Conservation (phyloP, 2,888 invertebrate species). For the Lepidochrysops patricia region DNA sequence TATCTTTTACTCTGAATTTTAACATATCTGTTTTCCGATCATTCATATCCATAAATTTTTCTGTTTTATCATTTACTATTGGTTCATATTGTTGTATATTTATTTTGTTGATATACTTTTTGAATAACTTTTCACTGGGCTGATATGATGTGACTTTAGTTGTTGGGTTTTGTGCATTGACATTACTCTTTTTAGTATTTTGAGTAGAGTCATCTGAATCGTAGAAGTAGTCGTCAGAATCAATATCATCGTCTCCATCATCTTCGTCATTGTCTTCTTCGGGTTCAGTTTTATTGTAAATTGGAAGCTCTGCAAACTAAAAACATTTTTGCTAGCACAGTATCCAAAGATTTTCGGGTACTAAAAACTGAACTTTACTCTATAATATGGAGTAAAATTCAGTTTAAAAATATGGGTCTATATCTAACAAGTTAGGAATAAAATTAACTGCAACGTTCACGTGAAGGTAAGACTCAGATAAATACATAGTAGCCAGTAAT, state of each 20-base stretch:
- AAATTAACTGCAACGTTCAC: too few species aligned
- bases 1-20: slow-evolving; percentile 87
- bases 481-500: background rate
- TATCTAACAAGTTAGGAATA: too few species aligned
- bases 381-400: too few species aligned
- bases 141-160: slow-evolving; percentile 81
- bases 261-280: slow-evolving; percentile 39
- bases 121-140: slow-evolving; percentile 86
- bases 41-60: slow-evolving; percentile 81
- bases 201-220: slow-evolving; percentile 52
- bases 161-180: slow-evolving; percentile 71
- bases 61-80: slow-evolving; percentile 76
- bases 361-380: too few species aligned
- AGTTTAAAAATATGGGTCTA: too few species aligned
- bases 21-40: slow-evolving; percentile 80
- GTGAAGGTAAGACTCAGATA: background rate
- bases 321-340: slow-evolving; percentile 15
- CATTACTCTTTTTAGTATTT: slow-evolving; percentile 35
- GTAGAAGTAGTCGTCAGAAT: slow-evolving; percentile 60
- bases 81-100: slow-evolving; percentile 89
- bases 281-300: slow-evolving; percentile 39
- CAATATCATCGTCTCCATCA: slow-evolving; percentile 41
- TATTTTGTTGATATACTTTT: slow-evolving; percentile 86
- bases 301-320: slow-evolving; percentile 54
- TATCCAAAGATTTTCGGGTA: too few species aligned